Base-by-base conservation (phyloP, 37 sponge, comb jelly and placozoan species). In the Spongilla lacustris region DNA sequence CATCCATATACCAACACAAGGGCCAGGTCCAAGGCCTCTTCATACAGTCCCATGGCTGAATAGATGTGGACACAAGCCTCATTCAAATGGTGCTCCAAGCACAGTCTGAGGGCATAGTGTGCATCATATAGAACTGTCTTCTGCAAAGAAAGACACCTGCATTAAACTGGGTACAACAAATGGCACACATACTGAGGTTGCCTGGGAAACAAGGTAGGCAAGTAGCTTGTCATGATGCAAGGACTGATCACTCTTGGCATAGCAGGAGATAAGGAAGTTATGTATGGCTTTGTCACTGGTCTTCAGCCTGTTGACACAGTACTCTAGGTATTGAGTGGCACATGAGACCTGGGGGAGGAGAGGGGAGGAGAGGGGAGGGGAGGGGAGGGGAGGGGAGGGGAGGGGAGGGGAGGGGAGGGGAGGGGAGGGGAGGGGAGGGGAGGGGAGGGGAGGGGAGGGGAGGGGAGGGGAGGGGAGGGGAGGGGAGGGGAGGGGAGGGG, bases 21-120 rank as follows among this genome's bases (percentile, higher is more conserved):
- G 21, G 99, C 96, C 50, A 96, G 88, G 58, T 94, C 79, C 22
- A 98, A 91, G 23, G 95, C 87, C 81, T 98, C 99, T 72, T 96
- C 97, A 73, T 80, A 94, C 31, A 98, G 78, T 4, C 92, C 95
- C 94, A 96, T 96, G 67, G 89, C 87, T 34, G 87, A 83, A 89
- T 98, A 98, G 72, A 98, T 92, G 78, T 92, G 87, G 2, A 96
- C 97, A 89, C 99, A 98, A 0, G 99, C 89, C 46, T 75, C 80
- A 17, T 84, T 58, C 74, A 88, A 79, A 14, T 84, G 29, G 6
- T 94, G 92, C 78, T 98, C 96, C 31, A 88, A 41, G 74, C 99
- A 98, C 71, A 94, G 92, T 69, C 99, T 90, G 66, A 98, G 85
- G 77, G 99, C 99, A 87, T 98, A 98, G 49, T 94, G 93, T 36